phyloP scores from a whole-genome alignment of 2,797 vertebrate species.

The Sebastes miniatus region DNA sequence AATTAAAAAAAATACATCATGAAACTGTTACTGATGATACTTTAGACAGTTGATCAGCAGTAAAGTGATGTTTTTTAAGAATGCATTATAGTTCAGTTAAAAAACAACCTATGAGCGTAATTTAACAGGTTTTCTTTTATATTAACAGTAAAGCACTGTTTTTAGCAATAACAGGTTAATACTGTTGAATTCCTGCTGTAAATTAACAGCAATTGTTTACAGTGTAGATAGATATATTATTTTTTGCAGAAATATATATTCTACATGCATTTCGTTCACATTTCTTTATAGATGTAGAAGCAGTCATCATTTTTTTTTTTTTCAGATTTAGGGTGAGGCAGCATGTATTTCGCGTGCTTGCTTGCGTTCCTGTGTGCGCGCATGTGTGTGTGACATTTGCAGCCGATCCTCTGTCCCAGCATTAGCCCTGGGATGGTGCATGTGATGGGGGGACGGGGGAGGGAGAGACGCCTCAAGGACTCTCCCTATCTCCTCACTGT shows the following conservation, averaged over 20 bases:
- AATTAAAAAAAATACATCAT: too few species aligned
- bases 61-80: too few species aligned
- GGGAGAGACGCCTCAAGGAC: conserved; percentile 65
- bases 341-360: neutral
- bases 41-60: too few species aligned
- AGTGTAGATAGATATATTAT: too few species aligned
- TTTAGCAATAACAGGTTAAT: too few species aligned
- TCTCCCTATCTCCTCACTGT: conserved; percentile 42
- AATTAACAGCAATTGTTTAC: too few species aligned
- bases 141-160: too few species aligned
- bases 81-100: too few species aligned
- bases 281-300: neutral
- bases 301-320: neutral
- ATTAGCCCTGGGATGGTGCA: conserved; percentile 43
- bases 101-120: too few species aligned
- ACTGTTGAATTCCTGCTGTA: too few species aligned
- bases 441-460: conserved; percentile 34
- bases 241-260: neutral
- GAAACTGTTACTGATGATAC: too few species aligned
- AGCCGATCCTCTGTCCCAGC: conserved; percentile 51
- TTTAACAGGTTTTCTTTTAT: too few species aligned
- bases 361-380: neutral
- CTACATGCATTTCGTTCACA: neutral
- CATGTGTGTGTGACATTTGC: conserved; percentile 62
- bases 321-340: neutral